These are phyloP conservation scores for Drosophila pseudotalamancana DNA, from an alignment of 2,888 invertebrate species.

Conservation along the genomic window DNA sequence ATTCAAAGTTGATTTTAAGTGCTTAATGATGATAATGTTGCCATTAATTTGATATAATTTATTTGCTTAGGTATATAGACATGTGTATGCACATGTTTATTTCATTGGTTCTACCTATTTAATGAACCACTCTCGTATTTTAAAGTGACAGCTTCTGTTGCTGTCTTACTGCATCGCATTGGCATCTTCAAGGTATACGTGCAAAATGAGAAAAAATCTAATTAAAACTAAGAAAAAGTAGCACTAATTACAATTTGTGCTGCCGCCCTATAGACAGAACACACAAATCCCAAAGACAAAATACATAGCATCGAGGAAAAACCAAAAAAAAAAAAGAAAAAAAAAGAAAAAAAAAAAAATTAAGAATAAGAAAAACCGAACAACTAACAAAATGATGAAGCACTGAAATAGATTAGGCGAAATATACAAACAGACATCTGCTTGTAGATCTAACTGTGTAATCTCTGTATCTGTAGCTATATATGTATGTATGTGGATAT, in stretches of 20 bases:
- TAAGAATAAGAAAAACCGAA: conserved; percentile 15
- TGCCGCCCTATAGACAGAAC: conserved; percentile 60
- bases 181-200: conserved; percentile 58
- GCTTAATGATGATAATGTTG: neutral
- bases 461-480: conserved; percentile 25
- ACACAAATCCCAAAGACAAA: conserved; percentile 30
- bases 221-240: conserved; percentile 64
- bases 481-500: conserved; percentile 29
- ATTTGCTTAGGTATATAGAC: neutral
- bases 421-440: conserved; percentile 50
- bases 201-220: conserved; percentile 60
- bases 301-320: conserved; percentile 54
- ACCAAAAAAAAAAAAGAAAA: neutral
- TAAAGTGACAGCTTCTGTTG: conserved; percentile 17
- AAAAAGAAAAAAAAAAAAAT: neutral
- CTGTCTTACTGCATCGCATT: conserved; percentile 51
- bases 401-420: conserved; percentile 71
- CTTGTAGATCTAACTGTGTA: conserved; percentile 38
- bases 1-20: neutral
- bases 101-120: conserved; percentile 8
- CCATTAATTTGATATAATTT: conserved; percentile 1
- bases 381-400: conserved; percentile 47
- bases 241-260: conserved; percentile 76
- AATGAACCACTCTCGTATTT: conserved; percentile 22
- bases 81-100: neutral